A percentile compares a stretch with the other conserved stretches of the same genome.
These are phyloP conservation scores for Amniataba percoides DNA, from an alignment of 2,797 vertebrate species.

Conservation along the genomic window DNA sequence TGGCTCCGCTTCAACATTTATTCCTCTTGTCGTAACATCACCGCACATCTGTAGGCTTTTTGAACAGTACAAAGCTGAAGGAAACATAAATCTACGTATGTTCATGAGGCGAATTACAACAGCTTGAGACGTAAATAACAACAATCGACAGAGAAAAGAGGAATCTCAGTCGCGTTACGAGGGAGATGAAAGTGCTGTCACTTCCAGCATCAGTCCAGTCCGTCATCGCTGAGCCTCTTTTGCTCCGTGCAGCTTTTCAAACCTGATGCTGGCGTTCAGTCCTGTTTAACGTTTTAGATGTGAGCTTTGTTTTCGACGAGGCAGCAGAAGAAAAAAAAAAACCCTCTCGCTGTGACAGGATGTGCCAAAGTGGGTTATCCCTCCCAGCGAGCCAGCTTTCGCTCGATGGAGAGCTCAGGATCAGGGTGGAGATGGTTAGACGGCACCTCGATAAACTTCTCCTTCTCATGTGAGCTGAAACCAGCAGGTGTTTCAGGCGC, in stretches of 20 bases:
- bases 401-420: neutral
- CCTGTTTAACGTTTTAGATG: conserved; percentile 53
- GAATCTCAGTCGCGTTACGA: conserved; percentile 32
- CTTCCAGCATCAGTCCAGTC: conserved; percentile 43
- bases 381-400: neutral
- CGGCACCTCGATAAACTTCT: neutral
- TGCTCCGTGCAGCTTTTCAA: neutral
- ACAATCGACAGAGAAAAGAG: conserved; percentile 8
- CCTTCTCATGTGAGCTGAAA: neutral
- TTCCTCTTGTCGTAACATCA: neutral
- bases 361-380: neutral
- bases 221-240: conserved; percentile 27
- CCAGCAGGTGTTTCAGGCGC: no score
- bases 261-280: conserved; percentile 14
- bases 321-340: conserved; percentile 40
- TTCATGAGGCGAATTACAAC: conserved; percentile 1
- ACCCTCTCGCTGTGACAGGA: conserved; percentile 11
- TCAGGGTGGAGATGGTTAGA: neutral
- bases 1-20: neutral
- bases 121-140: conserved; percentile 26
- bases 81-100: conserved; percentile 4
- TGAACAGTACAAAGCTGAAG: conserved; percentile 6
- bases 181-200: conserved; percentile 36
- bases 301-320: conserved; percentile 53
- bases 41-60: neutral